Evolutionary conservation across 1,140 invertebrate species (phyloP).

Genomic region (Heliconius eleuchia): DNA sequence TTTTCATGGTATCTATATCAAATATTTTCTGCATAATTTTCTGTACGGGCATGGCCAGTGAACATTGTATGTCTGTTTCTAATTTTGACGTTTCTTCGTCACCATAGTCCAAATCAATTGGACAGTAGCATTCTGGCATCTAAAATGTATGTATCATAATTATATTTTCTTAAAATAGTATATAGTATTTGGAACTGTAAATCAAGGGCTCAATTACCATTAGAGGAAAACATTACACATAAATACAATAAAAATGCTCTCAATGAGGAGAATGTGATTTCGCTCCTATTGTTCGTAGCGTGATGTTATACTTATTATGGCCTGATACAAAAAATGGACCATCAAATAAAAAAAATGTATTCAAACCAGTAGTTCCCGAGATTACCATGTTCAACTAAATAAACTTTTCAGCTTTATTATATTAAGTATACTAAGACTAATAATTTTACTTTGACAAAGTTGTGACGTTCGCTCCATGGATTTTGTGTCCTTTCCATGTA

Average conservation of each 20-base stretch:
- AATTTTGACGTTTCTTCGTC: slow-evolving; percentile 74
- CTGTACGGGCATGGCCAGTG: slow-evolving; percentile 89
- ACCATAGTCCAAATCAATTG: slow-evolving; percentile 95
- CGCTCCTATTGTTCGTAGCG: too few species aligned
- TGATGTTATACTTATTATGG: too few species aligned
- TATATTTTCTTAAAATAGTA: background rate
- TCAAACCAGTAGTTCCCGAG: too few species aligned
- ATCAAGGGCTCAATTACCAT: too few species aligned
- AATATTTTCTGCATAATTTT: slow-evolving; percentile 94
- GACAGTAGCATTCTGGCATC: slow-evolving; percentile 90
- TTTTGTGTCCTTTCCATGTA: slow-evolving; percentile 95
- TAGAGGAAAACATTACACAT: too few species aligned
- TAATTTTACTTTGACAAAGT: slow-evolving; percentile 87
- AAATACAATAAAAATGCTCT: too few species aligned
- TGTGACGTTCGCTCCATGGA: slow-evolving; percentile 84
- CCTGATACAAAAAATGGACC: too few species aligned
- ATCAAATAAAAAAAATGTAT: too few species aligned
- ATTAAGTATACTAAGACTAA: slow-evolving; percentile 2
- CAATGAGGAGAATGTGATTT: too few species aligned
- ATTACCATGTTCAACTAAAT: too few species aligned
- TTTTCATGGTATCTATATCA: slow-evolving; percentile 95
- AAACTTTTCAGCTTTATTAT: too few species aligned
- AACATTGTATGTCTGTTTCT: slow-evolving; percentile 82
- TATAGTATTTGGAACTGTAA: background rate
- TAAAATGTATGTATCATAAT: slow-evolving; percentile 36